These are phyloP conservation scores for Lampropteryx suffumata DNA, from an alignment of 2,888 invertebrate species.

Conservation along the genomic window DNA sequence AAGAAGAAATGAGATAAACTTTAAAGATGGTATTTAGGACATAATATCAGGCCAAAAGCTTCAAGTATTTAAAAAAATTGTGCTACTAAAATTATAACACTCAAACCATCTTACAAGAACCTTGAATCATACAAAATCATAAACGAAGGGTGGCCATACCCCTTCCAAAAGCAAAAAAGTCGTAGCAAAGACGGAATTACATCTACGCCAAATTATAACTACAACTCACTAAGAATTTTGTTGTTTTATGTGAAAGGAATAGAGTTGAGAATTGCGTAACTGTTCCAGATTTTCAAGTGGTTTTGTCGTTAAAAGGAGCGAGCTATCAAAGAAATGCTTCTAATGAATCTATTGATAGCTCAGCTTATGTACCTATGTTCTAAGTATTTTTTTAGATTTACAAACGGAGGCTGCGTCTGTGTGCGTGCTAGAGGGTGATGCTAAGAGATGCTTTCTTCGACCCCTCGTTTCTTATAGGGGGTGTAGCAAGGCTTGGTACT, in stretches of 20 bases:
- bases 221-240: conserved; percentile 10
- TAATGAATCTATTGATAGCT: conserved; percentile 81
- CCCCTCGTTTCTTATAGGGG: conserved; percentile 74
- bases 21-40: too few relatives aligned
- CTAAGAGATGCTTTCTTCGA: conserved; percentile 80
- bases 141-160: conserved; percentile 42
- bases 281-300: conserved; percentile 40
- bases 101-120: conserved; percentile 51
- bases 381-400: conserved; percentile 71
- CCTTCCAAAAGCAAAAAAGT: conserved; percentile 62
- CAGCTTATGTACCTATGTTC: conserved; percentile 58
- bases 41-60: too few relatives aligned
- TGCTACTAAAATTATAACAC: conserved; percentile 24
- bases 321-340: conserved; percentile 80
- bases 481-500: conserved; percentile 48
- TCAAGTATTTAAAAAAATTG: too few relatives aligned
- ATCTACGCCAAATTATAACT: conserved; percentile 52
- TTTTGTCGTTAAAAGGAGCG: conserved; percentile 70
- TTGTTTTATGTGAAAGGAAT: conserved; percentile 21
- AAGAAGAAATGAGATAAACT: too few relatives aligned
- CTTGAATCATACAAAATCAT: conserved; percentile 41
- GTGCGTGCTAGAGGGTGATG: conserved; percentile 69
- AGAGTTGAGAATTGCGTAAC: conserved; percentile 44
- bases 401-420: conserved; percentile 47
- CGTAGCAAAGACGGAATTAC: conserved; percentile 77